Conservation (phyloP, 1,140 invertebrate species). For the Parapsyche elsis region DNA sequence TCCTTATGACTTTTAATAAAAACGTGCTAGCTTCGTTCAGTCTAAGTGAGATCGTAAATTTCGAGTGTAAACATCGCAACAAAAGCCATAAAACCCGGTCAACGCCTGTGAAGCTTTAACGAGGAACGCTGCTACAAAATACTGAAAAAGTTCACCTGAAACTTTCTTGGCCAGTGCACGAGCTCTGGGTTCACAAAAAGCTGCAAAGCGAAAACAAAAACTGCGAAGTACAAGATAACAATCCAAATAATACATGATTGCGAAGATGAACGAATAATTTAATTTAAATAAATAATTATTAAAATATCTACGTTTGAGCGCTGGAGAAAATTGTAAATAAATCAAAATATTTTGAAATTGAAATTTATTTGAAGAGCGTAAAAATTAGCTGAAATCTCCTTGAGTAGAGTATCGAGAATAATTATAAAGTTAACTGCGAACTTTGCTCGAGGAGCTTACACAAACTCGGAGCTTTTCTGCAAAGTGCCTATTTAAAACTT, state of each 20-base stretch:
- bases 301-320: too few species aligned
- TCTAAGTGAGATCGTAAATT: conserved; percentile 42
- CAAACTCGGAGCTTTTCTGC: neutral
- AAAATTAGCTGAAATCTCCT: neutral
- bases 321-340: too few species aligned
- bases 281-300: too few species aligned
- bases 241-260: too few species aligned
- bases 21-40: neutral
- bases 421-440: conserved; percentile 9
- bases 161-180: conserved; percentile 6
- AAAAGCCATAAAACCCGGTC: conserved; percentile 43
- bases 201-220: neutral
- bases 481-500: conserved; percentile 8
- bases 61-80: conserved; percentile 41
- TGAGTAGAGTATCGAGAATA: neutral
- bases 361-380: neutral
- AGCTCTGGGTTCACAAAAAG: neutral
- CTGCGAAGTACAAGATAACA: too few species aligned
- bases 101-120: conserved; percentile 44
- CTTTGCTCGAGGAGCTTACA: neutral
- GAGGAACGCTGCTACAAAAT: conserved; percentile 22
- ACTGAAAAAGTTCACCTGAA: conserved; percentile 7
- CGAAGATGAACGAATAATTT: too few species aligned
- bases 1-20: conserved; percentile 23
- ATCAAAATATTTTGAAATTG: too few species aligned